Percentiles rank a stretch among this genome's conserved stretches.
Conservation (phyloP, 2,113 vertebrate genomes). For the Quiscalus mexicanus region DNA sequence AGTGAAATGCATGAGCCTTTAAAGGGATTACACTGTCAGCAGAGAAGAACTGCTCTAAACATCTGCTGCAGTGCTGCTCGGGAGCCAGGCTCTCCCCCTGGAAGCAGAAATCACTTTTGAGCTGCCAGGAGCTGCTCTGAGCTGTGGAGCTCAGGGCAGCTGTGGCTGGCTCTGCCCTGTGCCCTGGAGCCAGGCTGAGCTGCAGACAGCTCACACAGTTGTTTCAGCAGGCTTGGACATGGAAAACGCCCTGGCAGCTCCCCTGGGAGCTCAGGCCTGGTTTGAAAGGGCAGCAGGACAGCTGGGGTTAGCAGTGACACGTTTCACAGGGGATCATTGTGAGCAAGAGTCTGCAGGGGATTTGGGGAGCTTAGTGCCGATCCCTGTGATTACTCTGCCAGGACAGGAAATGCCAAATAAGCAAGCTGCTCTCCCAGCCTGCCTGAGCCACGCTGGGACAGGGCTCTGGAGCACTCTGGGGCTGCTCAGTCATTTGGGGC, state of each 20-base stretch:
- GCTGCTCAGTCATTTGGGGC: background rate
- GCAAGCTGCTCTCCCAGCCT: background rate
- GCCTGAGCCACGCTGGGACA: background rate
- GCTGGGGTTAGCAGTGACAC: background rate
- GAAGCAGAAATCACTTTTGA: background rate
- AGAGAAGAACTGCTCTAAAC: background rate
- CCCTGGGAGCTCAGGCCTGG: background rate
- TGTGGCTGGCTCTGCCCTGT: background rate
- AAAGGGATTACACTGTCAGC: constrained; percentile 16
- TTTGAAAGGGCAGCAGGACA: constrained; percentile 31
- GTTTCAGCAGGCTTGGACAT: background rate
- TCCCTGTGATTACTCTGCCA: constrained; percentile 41
- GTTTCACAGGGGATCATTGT: constrained; percentile 41
- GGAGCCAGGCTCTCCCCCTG: background rate
- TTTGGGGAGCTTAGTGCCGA: constrained; percentile 59
- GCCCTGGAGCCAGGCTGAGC: background rate
- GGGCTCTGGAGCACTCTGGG: background rate
- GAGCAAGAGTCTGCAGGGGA: constrained; percentile 52
- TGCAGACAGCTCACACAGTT: background rate
- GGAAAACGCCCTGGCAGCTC: background rate
- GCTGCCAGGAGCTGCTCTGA: background rate
- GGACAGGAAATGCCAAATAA: constrained; percentile 56
- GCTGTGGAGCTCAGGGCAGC: background rate
- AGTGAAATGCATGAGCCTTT: constrained; percentile 27
- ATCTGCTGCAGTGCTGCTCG: background rate